phyloP scores from a whole-genome alignment of 2,888 invertebrate genomes.

The Schrankia costaestrigalis region DNA sequence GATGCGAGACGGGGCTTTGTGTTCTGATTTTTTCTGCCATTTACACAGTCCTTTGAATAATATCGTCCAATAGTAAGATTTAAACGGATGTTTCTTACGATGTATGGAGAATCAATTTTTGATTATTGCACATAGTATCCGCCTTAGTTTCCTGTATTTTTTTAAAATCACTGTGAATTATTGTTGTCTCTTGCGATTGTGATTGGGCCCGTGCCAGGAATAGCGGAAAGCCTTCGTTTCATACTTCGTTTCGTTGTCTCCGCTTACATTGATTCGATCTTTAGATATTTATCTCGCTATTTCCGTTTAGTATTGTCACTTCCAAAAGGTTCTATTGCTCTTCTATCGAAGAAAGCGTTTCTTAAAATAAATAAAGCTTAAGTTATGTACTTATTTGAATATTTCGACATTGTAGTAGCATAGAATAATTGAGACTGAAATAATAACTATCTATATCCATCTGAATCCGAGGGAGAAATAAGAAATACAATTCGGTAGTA shows the following conservation, averaged over 20 bases:
- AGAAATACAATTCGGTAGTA: too few relatives aligned
- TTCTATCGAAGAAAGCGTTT: too few relatives aligned
- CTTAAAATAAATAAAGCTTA: too few relatives aligned
- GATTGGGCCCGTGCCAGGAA: slow-evolving; percentile 8
- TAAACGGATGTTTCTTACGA: slow-evolving; percentile 36
- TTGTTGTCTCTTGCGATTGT: slow-evolving; percentile 6
- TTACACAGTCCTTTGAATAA: slow-evolving; percentile 33
- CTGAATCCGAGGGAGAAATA: too few relatives aligned
- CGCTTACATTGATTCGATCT: slow-evolving; percentile 3
- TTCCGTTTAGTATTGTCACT: slow-evolving; percentile 1
- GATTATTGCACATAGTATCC: slow-evolving; percentile 57
- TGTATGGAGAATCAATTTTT: slow-evolving; percentile 54
- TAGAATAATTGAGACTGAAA: too few relatives aligned
- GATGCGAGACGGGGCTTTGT: slow-evolving; percentile 60
- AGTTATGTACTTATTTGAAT: too few relatives aligned
- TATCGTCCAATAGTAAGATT: slow-evolving; percentile 31
- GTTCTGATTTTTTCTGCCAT: slow-evolving; percentile 45
- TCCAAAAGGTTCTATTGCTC: background rate
- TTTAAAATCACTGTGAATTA: slow-evolving; percentile 9
- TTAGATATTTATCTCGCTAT: slow-evolving; percentile 4
- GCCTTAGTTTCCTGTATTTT: slow-evolving; percentile 41
- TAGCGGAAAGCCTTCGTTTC: background rate
- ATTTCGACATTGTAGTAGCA: too few relatives aligned
- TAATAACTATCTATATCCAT: too few relatives aligned
- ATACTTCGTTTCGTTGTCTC: slow-evolving; percentile 1